Evolutionary conservation across 2,888 invertebrate genomes (phyloP).

Genomic region (Pinctada fucata): DNA sequence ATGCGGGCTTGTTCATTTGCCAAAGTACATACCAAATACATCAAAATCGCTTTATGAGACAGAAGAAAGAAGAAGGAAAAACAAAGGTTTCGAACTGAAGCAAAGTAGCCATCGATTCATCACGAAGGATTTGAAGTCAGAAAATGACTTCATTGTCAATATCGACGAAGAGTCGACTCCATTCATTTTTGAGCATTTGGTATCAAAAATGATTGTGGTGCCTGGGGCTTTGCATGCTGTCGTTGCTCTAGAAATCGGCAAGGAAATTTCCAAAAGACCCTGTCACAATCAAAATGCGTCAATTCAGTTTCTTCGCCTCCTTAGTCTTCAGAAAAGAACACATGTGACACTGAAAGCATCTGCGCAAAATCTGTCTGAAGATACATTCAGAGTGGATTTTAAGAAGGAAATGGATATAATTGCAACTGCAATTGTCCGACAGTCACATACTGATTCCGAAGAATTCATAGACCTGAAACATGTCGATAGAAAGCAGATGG

Average conservation of each 20-base stretch:
- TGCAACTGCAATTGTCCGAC: neutral
- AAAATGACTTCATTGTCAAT: constrained; percentile 13
- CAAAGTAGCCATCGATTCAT: constrained; percentile 3
- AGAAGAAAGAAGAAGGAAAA: constrained; percentile 5
- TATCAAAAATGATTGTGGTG: constrained; percentile 41
- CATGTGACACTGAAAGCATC: neutral
- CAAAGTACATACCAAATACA: constrained; percentile 40
- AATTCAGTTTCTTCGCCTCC: constrained; percentile 11
- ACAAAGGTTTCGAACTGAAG: neutral
- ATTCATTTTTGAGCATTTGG: constrained; percentile 49
- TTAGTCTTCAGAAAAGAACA: neutral
- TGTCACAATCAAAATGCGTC: constrained; percentile 1
- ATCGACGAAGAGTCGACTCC: constrained; percentile 34
- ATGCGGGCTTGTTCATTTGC: constrained; percentile 39
- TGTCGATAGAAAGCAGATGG: neutral
- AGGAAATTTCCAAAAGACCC: neutral
- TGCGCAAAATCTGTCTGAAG: neutral
- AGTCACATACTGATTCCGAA: no score
- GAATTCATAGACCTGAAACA: neutral
- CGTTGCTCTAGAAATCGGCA: constrained; percentile 42
- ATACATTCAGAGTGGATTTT: neutral
- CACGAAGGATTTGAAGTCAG: neutral
- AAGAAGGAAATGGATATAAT: neutral
- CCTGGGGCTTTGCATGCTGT: constrained; percentile 52
- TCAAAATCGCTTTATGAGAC: constrained; percentile 15